These are phyloP conservation scores for Macrobrachium rosenbergii DNA, from an alignment of 1,140 invertebrate species.

Conservation along the genomic window DNA sequence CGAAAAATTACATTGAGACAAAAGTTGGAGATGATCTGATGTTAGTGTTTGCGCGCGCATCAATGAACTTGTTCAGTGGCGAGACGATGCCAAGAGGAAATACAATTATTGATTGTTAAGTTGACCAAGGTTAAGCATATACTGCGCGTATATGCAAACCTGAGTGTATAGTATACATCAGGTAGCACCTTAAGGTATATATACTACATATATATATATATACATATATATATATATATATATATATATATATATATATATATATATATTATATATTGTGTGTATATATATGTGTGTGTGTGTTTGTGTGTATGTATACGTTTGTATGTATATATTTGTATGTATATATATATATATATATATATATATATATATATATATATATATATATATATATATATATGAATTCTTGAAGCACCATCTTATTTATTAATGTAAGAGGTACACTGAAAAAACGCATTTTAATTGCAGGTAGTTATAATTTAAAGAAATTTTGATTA, in stretches of 20 bases:
- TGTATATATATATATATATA: slow-evolving; percentile 15
- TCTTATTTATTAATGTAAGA: too few species aligned
- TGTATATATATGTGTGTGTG: not conserved
- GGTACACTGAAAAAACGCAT: too few species aligned
- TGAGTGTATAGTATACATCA: too few species aligned
- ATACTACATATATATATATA: not conserved
- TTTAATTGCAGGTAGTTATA: not conserved
- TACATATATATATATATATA: not conserved
- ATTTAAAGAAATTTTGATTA: not conserved
- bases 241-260: slow-evolving; percentile 8
- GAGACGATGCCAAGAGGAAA: too few species aligned
- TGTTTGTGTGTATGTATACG: not conserved
- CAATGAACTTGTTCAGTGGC: too few species aligned
- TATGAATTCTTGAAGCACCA: not conserved
- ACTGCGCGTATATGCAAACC: too few species aligned
- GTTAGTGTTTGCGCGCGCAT: too few species aligned
- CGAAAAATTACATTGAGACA: too few species aligned
- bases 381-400: not conserved
- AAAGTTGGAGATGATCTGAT: too few species aligned
- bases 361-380: not conserved
- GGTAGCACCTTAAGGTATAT: not conserved
- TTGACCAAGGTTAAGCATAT: too few species aligned
- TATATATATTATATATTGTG: not conserved
- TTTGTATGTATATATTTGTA: not conserved
- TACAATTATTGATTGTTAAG: too few species aligned